Evolutionary conservation across 2,888 invertebrate species (phyloP).

Genomic region (Lacanobia oleracea): DNA sequence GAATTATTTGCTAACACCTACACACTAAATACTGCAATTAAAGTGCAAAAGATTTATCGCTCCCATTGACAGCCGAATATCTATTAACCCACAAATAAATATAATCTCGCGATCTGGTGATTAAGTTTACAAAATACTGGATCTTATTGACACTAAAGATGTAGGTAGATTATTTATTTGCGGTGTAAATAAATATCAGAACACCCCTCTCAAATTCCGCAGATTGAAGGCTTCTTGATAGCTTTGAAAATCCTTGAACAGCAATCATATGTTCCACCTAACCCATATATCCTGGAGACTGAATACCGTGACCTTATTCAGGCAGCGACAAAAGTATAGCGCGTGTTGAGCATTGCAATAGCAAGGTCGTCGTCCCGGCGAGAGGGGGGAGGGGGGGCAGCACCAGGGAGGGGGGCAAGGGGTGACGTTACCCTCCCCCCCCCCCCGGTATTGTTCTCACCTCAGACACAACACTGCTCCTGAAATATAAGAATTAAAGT

Average conservation of each 20-base stretch:
- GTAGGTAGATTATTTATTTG: constrained; percentile 53
- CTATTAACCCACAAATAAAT: constrained; percentile 47
- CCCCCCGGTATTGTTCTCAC: constrained; percentile 70
- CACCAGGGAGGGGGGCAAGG: constrained; percentile 26
- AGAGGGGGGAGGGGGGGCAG: constrained; percentile 36
- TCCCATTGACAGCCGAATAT: constrained; percentile 44
- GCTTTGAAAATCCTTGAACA: constrained; percentile 36
- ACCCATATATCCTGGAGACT: constrained; percentile 70
- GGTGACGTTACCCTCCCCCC: constrained; percentile 36
- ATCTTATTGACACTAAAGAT: constrained; percentile 23
- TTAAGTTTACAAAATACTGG: constrained; percentile 50
- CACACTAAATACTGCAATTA: constrained; percentile 53
- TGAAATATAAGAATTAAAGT: constrained; percentile 73
- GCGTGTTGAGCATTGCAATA: constrained; percentile 85
- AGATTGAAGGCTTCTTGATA: neutral
- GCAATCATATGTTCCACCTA: constrained; percentile 68
- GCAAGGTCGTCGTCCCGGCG: constrained; percentile 83
- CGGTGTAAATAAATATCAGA: constrained; percentile 10
- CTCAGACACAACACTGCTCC: constrained; percentile 73
- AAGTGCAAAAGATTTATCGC: constrained; percentile 51
- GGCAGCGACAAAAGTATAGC: constrained; percentile 81
- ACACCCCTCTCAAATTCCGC: constrained; percentile 6
- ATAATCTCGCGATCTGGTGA: constrained; percentile 26
- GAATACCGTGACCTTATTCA: constrained; percentile 85
- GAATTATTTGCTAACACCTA: constrained; percentile 51